Evolutionary conservation across 2,888 invertebrate species (phyloP).

Genomic region (Lithophane semibrunnea): DNA sequence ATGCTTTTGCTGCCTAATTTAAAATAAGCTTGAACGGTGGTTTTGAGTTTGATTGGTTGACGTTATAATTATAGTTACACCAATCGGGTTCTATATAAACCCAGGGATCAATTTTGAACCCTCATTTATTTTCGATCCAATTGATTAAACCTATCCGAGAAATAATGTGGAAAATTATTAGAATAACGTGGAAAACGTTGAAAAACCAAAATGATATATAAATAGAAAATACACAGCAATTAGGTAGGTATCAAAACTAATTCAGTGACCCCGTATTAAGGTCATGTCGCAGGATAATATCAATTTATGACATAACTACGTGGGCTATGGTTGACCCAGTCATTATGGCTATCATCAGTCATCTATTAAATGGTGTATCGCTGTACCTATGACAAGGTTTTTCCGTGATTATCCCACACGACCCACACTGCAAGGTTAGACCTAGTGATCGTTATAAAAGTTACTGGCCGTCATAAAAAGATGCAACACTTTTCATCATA

Average conservation of each 20-base stretch:
- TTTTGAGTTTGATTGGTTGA: not conserved
- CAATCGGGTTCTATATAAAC: too few relatives aligned
- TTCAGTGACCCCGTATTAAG: slow-evolving; percentile 53
- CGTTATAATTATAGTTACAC: not conserved
- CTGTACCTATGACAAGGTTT: slow-evolving; percentile 50
- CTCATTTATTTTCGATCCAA: not conserved
- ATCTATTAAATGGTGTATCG: slow-evolving; percentile 43
- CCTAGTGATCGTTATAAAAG: slow-evolving; percentile 10
- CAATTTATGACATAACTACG: slow-evolving; percentile 52
- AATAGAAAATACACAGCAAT: slow-evolving; percentile 7
- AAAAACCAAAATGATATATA: not conserved
- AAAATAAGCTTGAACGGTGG: not conserved
- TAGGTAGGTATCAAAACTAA: slow-evolving; percentile 17
- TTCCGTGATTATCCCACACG: slow-evolving; percentile 51
- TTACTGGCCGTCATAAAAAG: slow-evolving; percentile 25
- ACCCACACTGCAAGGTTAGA: slow-evolving; percentile 43
- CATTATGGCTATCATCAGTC: slow-evolving; percentile 54
- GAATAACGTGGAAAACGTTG: not conserved
- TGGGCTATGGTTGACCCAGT: slow-evolving; percentile 52
- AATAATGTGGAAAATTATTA: not conserved
- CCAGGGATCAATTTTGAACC: not conserved
- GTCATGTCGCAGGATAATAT: slow-evolving; percentile 46
- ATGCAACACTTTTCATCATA: not conserved
- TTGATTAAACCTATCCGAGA: not conserved
- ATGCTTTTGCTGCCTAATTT: not conserved